Evolutionary conservation across 2,797 vertebrate genomes (phyloP), one percentile per base, ranked within the genome.

Genomic region (Lacerta agilis): DNA sequence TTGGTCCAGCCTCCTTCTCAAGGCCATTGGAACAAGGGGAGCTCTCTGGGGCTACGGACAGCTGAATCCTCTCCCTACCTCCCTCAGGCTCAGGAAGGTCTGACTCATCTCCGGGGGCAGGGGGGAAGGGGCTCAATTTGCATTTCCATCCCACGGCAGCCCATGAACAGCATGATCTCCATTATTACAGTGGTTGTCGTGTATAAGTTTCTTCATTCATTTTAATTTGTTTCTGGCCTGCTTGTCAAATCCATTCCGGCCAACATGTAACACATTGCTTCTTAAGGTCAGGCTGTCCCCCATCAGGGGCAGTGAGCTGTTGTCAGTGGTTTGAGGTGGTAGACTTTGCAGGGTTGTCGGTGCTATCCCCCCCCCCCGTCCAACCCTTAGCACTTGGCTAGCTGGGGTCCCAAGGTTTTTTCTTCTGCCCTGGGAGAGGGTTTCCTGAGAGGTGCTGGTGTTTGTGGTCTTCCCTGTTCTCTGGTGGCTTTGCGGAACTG

Each of bases 261-360:
- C 58, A 87, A 96, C 92, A 89, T 94, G 92, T 95, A 94, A 71
- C 85, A 90, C n/a, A 20, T 58, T 79, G 87, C 58, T 33, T 10
- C 90, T 66, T 1, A 11, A 91, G 92, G 83, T 55, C 29, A 83
- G 88, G 89, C 73, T 55, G 79, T 84, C 43, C 9, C n/a, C 49
- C 49, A 38, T 2, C 71, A 1, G 6, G 45, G 1, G 29, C 4
- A n/a, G 27, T 6, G 76, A 80, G 79, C 33, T 5, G 23, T 20
- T 9, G 76, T 9, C 58, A 11, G 83, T 45, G 5, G 55, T 38
- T 49, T 67, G 15, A 55, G 77, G 43, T 2, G 55, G 43, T 18
- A 18, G 88, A 20, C 20, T 81, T 67, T 67, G 77, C 83, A 8
- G 45, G 23, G 20, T n/a, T n/a, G 41, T 72, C 45, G 4, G 18